phyloP scores from a whole-genome alignment of 2,888 invertebrate species.

The Macrosiphum euphorbiae region DNA sequence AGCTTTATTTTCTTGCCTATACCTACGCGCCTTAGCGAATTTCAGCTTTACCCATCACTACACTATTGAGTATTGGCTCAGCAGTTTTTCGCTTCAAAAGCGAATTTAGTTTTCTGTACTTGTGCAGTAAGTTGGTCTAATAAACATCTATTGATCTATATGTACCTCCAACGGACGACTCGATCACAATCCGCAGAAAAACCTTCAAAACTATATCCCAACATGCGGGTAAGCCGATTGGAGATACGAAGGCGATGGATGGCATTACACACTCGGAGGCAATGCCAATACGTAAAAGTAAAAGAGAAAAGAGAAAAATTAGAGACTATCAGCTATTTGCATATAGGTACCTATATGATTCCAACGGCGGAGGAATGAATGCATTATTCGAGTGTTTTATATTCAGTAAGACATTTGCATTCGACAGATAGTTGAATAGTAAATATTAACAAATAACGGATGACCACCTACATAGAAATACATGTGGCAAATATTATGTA shows the following conservation, averaged over 20 bases:
- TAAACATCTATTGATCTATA: no score
- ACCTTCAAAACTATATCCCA: background rate
- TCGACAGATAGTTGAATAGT: background rate
- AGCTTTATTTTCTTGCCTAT: background rate
- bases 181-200: background rate
- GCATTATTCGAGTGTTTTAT: background rate
- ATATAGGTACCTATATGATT: background rate
- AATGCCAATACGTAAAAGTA: background rate
- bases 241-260: background rate
- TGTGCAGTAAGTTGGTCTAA: no score
- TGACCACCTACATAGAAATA: background rate
- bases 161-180: no score
- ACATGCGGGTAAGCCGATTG: background rate
- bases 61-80: no score
- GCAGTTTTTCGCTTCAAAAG: background rate
- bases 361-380: background rate
- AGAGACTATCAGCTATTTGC: background rate
- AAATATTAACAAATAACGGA: background rate
- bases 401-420: no score
- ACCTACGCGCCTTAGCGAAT: no score
- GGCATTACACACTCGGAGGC: background rate
- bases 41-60: no score
- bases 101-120: background rate
- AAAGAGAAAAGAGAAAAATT: background rate
- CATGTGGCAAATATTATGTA: no score